These are phyloP conservation scores for Suricata suricatta DNA, from an alignment of 2,113 vertebrate species.

Conservation along the genomic window DNA sequence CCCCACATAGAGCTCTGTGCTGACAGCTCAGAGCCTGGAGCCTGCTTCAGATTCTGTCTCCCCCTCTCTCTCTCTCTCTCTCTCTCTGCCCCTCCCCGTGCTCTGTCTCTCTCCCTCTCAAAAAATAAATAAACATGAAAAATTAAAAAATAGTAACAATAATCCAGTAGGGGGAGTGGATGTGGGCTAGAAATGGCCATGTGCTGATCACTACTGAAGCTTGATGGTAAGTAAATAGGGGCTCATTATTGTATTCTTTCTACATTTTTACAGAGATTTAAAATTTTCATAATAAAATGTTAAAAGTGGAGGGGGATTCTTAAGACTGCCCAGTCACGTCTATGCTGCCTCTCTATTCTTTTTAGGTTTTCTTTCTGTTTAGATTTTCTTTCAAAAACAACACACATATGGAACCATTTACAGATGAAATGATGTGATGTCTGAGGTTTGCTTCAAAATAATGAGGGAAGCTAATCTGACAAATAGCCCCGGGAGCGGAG, in stretches of 20 bases:
- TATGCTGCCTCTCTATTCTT: neutral
- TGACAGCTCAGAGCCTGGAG: too few species aligned
- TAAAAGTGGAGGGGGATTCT: neutral
- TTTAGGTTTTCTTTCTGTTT: neutral
- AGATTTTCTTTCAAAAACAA: neutral
- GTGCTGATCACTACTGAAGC: neutral
- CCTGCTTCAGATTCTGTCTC: too few species aligned
- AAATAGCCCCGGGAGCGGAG: neutral
- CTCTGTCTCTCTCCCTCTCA: too few species aligned
- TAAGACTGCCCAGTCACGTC: neutral
- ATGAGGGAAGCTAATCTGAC: neutral
- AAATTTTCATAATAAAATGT: conserved; percentile 24
- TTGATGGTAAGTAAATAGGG: neutral
- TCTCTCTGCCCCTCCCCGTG: too few species aligned
- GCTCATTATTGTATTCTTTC: neutral
- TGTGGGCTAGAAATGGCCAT: neutral
- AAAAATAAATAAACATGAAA: neutral
- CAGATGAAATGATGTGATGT: conserved; percentile 13
- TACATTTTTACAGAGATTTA: neutral
- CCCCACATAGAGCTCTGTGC: too few species aligned
- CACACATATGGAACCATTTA: conserved; percentile 27
- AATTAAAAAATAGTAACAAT: neutral
- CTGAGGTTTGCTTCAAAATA: conserved; percentile 45
- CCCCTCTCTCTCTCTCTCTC: too few species aligned
- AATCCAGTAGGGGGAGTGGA: neutral